A percentile compares a stretch with the other conserved stretches of the same genome.
Conservation (phyloP, 2,888 invertebrate species). For the Parnassius mnemosyne region DNA sequence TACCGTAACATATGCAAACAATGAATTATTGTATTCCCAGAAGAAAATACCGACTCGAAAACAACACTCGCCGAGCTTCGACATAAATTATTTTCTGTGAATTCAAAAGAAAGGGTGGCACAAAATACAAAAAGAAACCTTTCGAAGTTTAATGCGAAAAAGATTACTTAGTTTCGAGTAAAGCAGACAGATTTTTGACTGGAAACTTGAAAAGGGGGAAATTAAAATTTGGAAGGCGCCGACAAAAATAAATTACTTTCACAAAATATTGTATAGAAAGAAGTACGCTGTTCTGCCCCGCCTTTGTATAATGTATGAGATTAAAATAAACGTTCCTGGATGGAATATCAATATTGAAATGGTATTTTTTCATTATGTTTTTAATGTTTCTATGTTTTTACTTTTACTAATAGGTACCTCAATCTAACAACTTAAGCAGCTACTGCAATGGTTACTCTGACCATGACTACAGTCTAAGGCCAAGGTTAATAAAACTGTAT, state of each 20-base stretch:
- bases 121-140: constrained; percentile 29
- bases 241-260: constrained; percentile 9
- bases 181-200: constrained; percentile 21
- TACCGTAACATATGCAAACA: constrained; percentile 1
- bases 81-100: constrained; percentile 34
- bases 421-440: neutral
- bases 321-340: constrained; percentile 7
- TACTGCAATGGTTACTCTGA: constrained; percentile 1
- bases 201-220: constrained; percentile 11
- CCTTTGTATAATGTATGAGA: constrained; percentile 9
- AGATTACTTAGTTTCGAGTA: constrained; percentile 29
- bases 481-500: constrained; percentile 26
- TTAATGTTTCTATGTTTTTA: too few species aligned
- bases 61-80: constrained; percentile 32
- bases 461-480: constrained; percentile 19
- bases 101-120: constrained; percentile 28
- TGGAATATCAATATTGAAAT: too few species aligned
- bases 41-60: constrained; percentile 38
- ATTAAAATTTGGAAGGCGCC: constrained; percentile 13
- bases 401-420: too few species aligned
- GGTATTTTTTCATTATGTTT: too few species aligned
- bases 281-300: constrained; percentile 11
- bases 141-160: constrained; percentile 30
- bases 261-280: constrained; percentile 13
- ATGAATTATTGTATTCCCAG: constrained; percentile 30